phyloP scores from a whole-genome alignment of 2,888 invertebrate species.

The Machimus atricapillus region DNA sequence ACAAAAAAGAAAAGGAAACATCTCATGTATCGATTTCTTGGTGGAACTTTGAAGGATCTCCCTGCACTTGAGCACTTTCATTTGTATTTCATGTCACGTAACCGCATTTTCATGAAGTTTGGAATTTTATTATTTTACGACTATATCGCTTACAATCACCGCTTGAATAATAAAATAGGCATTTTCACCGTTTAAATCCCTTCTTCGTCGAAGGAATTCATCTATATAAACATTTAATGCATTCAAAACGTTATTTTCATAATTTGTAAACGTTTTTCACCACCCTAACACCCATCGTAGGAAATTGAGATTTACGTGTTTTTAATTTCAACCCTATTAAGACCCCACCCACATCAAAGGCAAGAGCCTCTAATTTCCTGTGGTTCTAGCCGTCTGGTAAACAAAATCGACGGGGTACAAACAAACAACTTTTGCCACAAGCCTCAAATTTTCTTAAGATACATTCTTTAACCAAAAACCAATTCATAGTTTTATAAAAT shows the following conservation, averaged over 20 bases:
- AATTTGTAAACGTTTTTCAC: background rate
- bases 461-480: background rate
- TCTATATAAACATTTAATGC: background rate
- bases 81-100: conserved; percentile 16
- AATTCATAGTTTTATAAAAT: background rate
- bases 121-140: background rate
- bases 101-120: background rate
- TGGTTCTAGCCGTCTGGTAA: background rate
- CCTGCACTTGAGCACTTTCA: background rate
- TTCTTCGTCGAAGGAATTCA: background rate
- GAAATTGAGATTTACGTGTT: background rate
- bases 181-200: background rate
- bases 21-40: background rate
- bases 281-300: background rate
- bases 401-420: background rate
- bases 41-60: background rate
- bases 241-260: background rate
- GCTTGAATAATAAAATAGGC: conserved; percentile 16
- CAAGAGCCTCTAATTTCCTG: background rate
- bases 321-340: background rate
- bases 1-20: background rate
- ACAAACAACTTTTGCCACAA: background rate
- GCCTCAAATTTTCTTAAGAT: background rate
- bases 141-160: background rate
- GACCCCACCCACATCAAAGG: background rate